Percentiles rank a stretch among this genome's conserved stretches.
phyloP scores from a whole-genome alignment of 2,888 invertebrate genomes.

The Lamellibrachia columna region DNA sequence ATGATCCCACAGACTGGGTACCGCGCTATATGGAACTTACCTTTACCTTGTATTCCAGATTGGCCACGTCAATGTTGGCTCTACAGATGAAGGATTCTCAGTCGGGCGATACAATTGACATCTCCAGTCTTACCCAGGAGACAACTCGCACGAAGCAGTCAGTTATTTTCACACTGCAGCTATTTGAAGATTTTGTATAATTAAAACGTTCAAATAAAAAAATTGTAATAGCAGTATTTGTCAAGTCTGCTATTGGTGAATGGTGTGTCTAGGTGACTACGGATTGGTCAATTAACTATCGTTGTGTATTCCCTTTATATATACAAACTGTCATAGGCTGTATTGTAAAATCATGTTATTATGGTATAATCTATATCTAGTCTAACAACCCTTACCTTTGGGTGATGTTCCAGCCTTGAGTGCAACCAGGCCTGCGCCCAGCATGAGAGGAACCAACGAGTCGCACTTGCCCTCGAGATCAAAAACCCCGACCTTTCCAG shows the following conservation, averaged over 20 bases:
- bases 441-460: conserved; percentile 85
- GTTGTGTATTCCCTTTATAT: too few species aligned
- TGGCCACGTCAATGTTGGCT: conserved; percentile 80
- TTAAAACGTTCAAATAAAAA: too few species aligned
- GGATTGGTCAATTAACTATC: too few species aligned
- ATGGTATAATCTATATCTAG: neutral
- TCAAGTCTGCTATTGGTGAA: too few species aligned
- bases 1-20: too few species aligned
- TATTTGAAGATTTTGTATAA: too few species aligned
- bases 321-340: too few species aligned
- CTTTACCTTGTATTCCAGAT: conserved; percentile 50
- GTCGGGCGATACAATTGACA: conserved; percentile 79
- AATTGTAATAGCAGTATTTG: too few species aligned
- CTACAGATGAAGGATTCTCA: conserved; percentile 82
- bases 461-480: conserved; percentile 92
- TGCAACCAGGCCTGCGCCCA: conserved; percentile 92
- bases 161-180: neutral
- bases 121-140: conserved; percentile 67
- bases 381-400: neutral
- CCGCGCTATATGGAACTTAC: too few species aligned
- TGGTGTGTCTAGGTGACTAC: too few species aligned
- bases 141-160: neutral
- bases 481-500: conserved; percentile 84
- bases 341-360: too few species aligned
- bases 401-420: conserved; percentile 61